Evolutionary conservation across 2,888 invertebrate species (phyloP).

Genomic region (Sinelater perroti): DNA sequence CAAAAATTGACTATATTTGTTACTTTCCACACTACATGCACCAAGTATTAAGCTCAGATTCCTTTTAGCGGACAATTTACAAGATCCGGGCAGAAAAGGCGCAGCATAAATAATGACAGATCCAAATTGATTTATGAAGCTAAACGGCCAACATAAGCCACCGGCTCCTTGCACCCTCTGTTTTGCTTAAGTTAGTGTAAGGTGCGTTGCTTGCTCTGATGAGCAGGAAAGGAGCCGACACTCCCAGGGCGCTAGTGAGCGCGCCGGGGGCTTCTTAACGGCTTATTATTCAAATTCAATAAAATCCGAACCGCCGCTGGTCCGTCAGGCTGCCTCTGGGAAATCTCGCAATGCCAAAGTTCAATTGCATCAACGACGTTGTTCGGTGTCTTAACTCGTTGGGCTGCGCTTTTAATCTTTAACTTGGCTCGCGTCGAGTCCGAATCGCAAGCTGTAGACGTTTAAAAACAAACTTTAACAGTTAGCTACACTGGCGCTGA

Average conservation of each 20-base stretch:
- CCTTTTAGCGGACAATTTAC: too few relatives aligned
- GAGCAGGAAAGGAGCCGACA: slow-evolving; percentile 27
- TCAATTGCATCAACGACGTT: slow-evolving; percentile 27
- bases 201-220: slow-evolving; percentile 35
- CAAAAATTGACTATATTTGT: too few relatives aligned
- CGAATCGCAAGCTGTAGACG: slow-evolving; percentile 4
- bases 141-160: slow-evolving; percentile 32
- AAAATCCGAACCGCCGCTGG: slow-evolving; percentile 25
- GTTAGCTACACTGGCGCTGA: background rate
- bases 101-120: slow-evolving; percentile 35
- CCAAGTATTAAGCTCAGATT: too few relatives aligned
- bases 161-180: slow-evolving; percentile 27
- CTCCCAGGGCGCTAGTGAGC: slow-evolving; percentile 16
- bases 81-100: slow-evolving; percentile 30
- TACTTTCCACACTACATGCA: too few relatives aligned
- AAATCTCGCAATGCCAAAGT: slow-evolving; percentile 30
- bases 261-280: slow-evolving; percentile 23
- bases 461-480: slow-evolving; percentile 14
- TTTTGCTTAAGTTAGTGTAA: slow-evolving; percentile 28
- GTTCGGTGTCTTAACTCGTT: slow-evolving; percentile 17
- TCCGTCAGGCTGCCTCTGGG: slow-evolving; percentile 22
- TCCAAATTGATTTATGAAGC: slow-evolving; percentile 38
- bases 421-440: slow-evolving; percentile 9
- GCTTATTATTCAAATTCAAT: slow-evolving; percentile 35
- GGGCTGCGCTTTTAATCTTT: slow-evolving; percentile 19